These are phyloP conservation scores for Aspidoscelis tigris DNA, from an alignment of 2,113 vertebrate genomes.

Conservation along the genomic window DNA sequence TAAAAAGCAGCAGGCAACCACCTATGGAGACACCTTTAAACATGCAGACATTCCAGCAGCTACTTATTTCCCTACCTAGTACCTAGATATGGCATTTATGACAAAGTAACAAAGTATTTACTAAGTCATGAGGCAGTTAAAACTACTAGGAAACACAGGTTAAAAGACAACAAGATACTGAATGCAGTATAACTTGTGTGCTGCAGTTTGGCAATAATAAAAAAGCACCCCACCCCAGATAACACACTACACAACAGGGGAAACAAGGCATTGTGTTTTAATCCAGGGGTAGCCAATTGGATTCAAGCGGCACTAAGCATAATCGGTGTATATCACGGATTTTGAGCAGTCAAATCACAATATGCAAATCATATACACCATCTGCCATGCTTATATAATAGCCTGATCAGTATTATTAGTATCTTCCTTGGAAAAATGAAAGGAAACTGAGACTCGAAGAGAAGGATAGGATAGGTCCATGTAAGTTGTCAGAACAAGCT, in stretches of 20 bases:
- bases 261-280: no score
- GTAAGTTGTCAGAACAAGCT: not conserved
- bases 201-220: not conserved
- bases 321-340: not conserved
- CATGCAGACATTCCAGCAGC: conserved; percentile 70
- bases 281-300: not conserved
- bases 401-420: no score
- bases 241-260: no score
- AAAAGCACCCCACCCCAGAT: not conserved
- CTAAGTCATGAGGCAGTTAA: conserved; percentile 71
- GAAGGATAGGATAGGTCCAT: no score
- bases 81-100: conserved; percentile 75
- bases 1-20: conserved; percentile 66
- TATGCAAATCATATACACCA: no score
- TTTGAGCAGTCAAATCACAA: no score
- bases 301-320: not conserved
- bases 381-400: no score
- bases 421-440: no score
- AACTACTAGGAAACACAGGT: conserved; percentile 57
- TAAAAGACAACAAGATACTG: conserved; percentile 2
- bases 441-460: no score
- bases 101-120: conserved; percentile 73
- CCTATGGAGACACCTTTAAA: conserved; percentile 69
- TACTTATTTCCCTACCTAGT: conserved; percentile 78
- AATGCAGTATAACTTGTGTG: no score